A percentile compares a stretch with the other conserved stretches of the same genome.
Conservation (phyloP, 2,888 invertebrate genomes). For the Isotomurus palustris region DNA sequence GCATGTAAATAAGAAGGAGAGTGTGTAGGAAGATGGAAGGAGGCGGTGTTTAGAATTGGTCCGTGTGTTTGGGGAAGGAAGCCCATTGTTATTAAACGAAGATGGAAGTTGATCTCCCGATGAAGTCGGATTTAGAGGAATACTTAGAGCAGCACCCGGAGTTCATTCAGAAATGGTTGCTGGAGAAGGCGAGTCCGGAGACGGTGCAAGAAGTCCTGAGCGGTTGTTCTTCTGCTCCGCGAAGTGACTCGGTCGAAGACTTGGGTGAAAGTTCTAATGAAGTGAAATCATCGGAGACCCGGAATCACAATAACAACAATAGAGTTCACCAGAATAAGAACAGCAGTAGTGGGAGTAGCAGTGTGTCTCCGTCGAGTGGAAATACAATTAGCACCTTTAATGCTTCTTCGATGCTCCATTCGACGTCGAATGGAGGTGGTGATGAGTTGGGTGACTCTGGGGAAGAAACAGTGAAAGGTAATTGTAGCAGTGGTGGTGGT, state of each 20-base stretch:
- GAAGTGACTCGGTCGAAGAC: conserved; percentile 7
- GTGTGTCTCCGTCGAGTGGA: neutral
- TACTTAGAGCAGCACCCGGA: conserved; percentile 60
- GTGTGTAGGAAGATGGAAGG: too few species aligned
- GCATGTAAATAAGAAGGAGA: too few species aligned
- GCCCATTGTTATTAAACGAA: conserved; percentile 3
- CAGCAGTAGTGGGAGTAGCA: neutral
- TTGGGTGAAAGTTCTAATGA: too few species aligned
- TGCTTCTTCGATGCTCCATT: neutral
- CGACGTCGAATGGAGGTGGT: neutral
- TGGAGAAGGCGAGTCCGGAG: conserved; percentile 67
- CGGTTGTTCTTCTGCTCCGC: conserved; percentile 21
- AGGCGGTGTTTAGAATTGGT: too few species aligned
- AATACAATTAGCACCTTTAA: neutral
- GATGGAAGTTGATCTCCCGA: conserved; percentile 28
- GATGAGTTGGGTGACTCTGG: neutral
- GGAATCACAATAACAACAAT: conserved; percentile 13
- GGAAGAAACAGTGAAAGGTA: neutral
- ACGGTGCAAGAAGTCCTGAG: conserved; percentile 52
- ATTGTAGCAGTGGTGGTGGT: too few species aligned
- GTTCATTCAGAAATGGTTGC: conserved; percentile 67
- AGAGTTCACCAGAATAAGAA: conserved; percentile 12
- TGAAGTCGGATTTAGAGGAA: conserved; percentile 34
- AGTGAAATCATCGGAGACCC: too few species aligned
- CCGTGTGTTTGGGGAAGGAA: too few species aligned